Base-by-base conservation (phyloP, 1,140 invertebrate species). In the Cherax destructor region DNA sequence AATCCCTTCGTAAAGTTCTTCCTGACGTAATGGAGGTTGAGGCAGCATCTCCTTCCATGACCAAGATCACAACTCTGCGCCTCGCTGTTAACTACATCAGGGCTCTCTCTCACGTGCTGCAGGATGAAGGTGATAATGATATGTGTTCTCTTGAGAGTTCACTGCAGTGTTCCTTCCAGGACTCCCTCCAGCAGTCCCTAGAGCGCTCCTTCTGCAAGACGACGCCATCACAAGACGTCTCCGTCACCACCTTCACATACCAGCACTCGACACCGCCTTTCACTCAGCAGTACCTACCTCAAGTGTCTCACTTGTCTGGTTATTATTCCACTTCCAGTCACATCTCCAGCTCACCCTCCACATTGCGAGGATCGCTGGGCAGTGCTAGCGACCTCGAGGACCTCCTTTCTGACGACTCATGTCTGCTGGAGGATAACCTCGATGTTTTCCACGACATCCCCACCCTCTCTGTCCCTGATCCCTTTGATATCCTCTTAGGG, bases 21-120 rank as follows among this genome's bases (percentile, higher is more conserved):
- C 91, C 86, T n/a, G 80, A 69, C 50, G 78, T 77, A 6, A 93
- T 94, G 21, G 96, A 97, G 93, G 93, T 94, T n/a, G 96, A 97
- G 93, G 69, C 77, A 24, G 21, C 86, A 30, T 76, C 77, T 10
- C 81, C 86, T 24, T n/a, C 88, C 49, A 52, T 92, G 85, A 92
- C 91, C 10, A 92, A 92, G 86, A 92, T 92, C 50, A 92, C 86
- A 16, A 86, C 88, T 21, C 91, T 92, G 5, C 77, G 79, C 41
- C 91, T 92, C 69, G 91, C 91, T 41, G 88, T 83, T 49, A 52
- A 72, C 49, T 92, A 92, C 91, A 92, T 92, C 85, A 65, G 72
- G 49, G 69, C 91, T 18, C 76, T 92, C 1, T 94, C 95, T 76
- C 93, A 95, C 47, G 95, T 96, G 56, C 94, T 96, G 24, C 93